Evolutionary conservation across 2,797 vertebrate species (phyloP).

Genomic region (Cebuella pygmaea): DNA sequence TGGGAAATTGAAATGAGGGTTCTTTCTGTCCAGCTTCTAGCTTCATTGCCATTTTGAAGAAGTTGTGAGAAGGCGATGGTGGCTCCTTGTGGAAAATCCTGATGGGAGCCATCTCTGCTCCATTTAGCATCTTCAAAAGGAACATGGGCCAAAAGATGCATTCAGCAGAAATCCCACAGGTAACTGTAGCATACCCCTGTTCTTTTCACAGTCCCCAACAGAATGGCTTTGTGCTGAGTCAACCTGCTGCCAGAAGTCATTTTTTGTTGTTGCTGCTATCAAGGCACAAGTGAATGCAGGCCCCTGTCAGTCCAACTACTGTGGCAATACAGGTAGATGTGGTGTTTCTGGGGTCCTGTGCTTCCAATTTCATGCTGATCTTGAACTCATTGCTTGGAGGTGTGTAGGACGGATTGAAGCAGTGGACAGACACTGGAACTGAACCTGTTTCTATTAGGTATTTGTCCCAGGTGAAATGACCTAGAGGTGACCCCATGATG

Average conservation of each 20-base stretch:
- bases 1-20: constrained; percentile 99
- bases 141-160: constrained; percentile 99
- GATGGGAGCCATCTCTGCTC: constrained; percentile 98
- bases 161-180: constrained; percentile 97
- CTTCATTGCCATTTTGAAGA: constrained; percentile 98
- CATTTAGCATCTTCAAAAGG: constrained; percentile 98
- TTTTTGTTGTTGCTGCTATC: constrained; percentile 98
- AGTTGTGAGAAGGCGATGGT: constrained; percentile 95
- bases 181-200: constrained; percentile 97
- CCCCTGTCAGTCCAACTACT: constrained; percentile 96
- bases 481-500: constrained; percentile 77
- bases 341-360: constrained; percentile 97
- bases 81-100: constrained; percentile 99
- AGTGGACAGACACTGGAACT: constrained; percentile 92
- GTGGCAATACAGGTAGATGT: constrained; percentile 98
- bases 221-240: constrained; percentile 98
- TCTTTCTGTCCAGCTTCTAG: constrained; percentile 98
- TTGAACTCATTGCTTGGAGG: constrained; percentile 98
- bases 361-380: constrained; percentile 98
- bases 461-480: constrained; percentile 99
- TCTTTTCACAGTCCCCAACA: constrained; percentile 98
- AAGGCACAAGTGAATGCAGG: constrained; percentile 93
- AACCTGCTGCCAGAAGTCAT: constrained; percentile 98
- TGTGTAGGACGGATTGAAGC: constrained; percentile 93
- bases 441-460: constrained; percentile 97